phyloP scores from a whole-genome alignment of 2,113 vertebrate species.

The Ia io region DNA sequence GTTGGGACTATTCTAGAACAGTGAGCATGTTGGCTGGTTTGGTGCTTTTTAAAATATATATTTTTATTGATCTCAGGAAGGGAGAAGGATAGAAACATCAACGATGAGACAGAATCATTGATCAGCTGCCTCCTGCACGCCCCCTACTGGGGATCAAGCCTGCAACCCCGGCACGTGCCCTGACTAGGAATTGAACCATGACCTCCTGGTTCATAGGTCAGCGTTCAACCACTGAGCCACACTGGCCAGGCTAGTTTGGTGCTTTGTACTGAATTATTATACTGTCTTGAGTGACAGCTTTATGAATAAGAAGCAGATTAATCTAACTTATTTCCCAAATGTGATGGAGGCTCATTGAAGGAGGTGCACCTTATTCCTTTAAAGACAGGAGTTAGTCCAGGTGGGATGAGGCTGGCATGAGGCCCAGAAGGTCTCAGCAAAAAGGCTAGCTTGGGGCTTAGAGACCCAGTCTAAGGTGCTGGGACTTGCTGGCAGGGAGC shows the following conservation, averaged over 20 bases:
- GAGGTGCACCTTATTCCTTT: background rate
- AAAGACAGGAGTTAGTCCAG: background rate
- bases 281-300: background rate
- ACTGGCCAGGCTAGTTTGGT: background rate
- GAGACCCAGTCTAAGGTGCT: background rate
- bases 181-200: no score
- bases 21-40: no score
- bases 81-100: no score
- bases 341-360: background rate
- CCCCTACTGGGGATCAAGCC: no score
- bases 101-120: no score
- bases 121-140: no score
- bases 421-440: background rate
- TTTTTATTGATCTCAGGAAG: no score
- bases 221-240: no score
- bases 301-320: background rate
- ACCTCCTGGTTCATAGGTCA: no score
- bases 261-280: background rate
- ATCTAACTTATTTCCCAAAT: background rate
- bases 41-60: no score
- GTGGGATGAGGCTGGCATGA: background rate
- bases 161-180: no score
- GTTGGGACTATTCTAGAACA: no score
- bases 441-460: background rate
- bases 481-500: background rate